Evolutionary conservation across 2,113 vertebrate genomes (phyloP).

Genomic region (Acanthochromis polyacanthus): DNA sequence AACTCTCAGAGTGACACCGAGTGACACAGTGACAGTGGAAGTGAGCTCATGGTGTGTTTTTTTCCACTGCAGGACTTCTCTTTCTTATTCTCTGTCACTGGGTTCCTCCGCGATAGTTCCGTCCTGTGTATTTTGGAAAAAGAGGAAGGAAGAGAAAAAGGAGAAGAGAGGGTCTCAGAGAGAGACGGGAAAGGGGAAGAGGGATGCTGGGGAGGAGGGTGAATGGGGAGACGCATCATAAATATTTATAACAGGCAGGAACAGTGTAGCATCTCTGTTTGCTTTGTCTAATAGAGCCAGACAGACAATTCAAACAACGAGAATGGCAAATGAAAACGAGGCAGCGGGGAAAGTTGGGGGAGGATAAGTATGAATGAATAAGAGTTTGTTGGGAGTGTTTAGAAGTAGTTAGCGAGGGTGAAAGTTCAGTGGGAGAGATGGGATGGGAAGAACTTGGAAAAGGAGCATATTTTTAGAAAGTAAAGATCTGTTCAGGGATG

Average conservation of each 20-base stretch:
- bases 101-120: slow-evolving; percentile 29
- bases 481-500: neutral
- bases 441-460: too few relatives aligned
- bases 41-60: slow-evolving; percentile 51
- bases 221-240: slow-evolving; percentile 63
- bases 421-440: slow-evolving; percentile 12
- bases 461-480: too few relatives aligned
- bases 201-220: neutral
- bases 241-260: slow-evolving; percentile 77
- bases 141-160: slow-evolving; percentile 64
- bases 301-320: slow-evolving; percentile 63
- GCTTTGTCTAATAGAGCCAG: slow-evolving; percentile 68
- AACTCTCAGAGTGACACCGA: slow-evolving; percentile 39
- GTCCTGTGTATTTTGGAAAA: slow-evolving; percentile 48
- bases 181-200: slow-evolving; percentile 46
- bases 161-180: slow-evolving; percentile 51
- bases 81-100: slow-evolving; percentile 56
- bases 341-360: slow-evolving; percentile 23
- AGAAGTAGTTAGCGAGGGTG: neutral
- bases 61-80: slow-evolving; percentile 41
- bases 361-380: slow-evolving; percentile 29
- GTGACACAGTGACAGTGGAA: slow-evolving; percentile 50
- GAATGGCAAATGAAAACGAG: slow-evolving; percentile 35
- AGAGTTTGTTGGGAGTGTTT: slow-evolving; percentile 24
- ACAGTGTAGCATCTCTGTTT: slow-evolving; percentile 73